These are phyloP conservation scores for Dreissena polymorpha DNA, from an alignment of 1,140 invertebrate genomes.

Conservation along the genomic window DNA sequence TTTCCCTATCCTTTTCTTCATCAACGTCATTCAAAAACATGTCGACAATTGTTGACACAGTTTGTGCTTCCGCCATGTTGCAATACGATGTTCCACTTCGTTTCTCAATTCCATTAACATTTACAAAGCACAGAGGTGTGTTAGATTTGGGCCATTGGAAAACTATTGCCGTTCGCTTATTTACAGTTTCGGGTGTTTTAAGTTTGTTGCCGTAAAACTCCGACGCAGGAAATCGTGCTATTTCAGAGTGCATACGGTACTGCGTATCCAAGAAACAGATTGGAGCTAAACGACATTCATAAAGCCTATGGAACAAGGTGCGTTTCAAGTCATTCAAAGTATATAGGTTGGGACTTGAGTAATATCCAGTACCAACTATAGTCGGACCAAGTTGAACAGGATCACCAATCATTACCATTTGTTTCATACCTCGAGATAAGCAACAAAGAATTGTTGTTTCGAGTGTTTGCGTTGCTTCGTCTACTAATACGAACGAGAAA, in stretches of 20 bases:
- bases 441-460: conserved; percentile 46
- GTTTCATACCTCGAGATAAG: conserved; percentile 42
- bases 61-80: conserved; percentile 29
- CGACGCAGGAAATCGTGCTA: conserved; percentile 49
- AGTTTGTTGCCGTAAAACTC: conserved; percentile 45
- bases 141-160: conserved; percentile 38
- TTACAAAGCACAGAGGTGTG: conserved; percentile 41
- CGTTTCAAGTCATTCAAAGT: background rate
- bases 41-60: conserved; percentile 25
- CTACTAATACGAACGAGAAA: conserved; percentile 50
- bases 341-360: background rate
- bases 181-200: background rate
- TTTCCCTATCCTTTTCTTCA: background rate
- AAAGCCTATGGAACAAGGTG: conserved; percentile 49
- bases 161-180: background rate
- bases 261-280: conserved; percentile 24
- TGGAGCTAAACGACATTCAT: background rate
- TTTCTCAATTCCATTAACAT: conserved; percentile 25
- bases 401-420: conserved; percentile 54
- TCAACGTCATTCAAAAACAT: conserved; percentile 22
- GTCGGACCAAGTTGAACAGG: conserved; percentile 43
- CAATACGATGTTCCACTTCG: conserved; percentile 34
- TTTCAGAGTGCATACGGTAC: conserved; percentile 53
- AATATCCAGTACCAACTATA: conserved; percentile 9
- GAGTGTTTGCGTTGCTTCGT: conserved; percentile 48